Evolutionary conservation across 2,797 vertebrate genomes (phyloP).

Genomic region (Poeciliopsis infans): DNA sequence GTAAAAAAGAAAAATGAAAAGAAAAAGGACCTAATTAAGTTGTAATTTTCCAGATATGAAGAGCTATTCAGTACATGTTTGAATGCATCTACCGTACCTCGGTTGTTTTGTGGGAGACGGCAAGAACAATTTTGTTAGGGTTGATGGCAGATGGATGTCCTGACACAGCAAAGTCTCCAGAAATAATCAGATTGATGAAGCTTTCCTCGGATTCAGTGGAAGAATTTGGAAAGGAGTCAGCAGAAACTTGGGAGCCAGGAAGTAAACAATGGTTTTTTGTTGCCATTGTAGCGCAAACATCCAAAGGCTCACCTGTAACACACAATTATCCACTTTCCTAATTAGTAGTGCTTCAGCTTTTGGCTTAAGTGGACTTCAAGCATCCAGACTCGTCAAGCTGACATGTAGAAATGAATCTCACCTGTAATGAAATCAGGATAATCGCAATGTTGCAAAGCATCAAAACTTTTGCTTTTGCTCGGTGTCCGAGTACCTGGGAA

Average conservation of each 20-base stretch:
- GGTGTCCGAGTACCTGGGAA: constrained; percentile 71
- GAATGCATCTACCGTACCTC: constrained; percentile 79
- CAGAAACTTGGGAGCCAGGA: constrained; percentile 23
- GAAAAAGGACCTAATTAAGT: background rate
- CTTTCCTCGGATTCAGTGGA: constrained; percentile 72
- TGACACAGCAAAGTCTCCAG: constrained; percentile 61
- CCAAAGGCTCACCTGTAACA: constrained; percentile 67
- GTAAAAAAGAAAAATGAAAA: constrained; percentile 10
- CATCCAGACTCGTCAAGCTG: background rate
- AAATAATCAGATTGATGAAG: constrained; percentile 69
- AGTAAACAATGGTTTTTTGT: constrained; percentile 69
- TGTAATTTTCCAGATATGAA: too few relatives aligned
- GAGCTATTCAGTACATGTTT: background rate
- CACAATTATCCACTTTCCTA: background rate
- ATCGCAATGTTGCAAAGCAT: constrained; percentile 72
- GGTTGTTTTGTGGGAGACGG: constrained; percentile 80
- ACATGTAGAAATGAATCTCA: background rate
- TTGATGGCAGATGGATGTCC: constrained; percentile 64
- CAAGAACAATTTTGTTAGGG: constrained; percentile 86
- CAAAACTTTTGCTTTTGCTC: constrained; percentile 61
- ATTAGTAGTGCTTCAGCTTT: background rate
- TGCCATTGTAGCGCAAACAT: constrained; percentile 76
- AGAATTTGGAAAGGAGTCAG: constrained; percentile 48
- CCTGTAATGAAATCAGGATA: constrained; percentile 62
- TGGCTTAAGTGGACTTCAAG: background rate